These are phyloP conservation scores for Trachelus iudaicus DNA, from an alignment of 2,888 invertebrate genomes.

Conservation along the genomic window DNA sequence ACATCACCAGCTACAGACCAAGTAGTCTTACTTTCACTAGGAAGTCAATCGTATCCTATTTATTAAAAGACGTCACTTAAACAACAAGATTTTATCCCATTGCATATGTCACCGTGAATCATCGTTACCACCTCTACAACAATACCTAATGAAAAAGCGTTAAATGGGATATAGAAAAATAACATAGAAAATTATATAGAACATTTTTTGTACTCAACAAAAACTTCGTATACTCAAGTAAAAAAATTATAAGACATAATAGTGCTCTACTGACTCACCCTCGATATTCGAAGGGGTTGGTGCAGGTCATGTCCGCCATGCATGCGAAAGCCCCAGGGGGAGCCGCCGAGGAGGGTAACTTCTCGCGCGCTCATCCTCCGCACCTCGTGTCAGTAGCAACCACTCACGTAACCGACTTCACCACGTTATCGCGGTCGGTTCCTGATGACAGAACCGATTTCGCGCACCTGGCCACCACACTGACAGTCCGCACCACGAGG, in stretches of 20 bases:
- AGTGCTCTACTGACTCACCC: constrained; percentile 70
- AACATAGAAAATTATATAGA: too few relatives aligned
- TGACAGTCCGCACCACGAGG: background rate
- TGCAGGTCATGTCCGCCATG: constrained; percentile 85
- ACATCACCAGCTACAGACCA: background rate
- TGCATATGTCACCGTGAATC: too few relatives aligned
- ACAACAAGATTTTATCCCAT: background rate
- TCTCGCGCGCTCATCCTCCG: constrained; percentile 67
- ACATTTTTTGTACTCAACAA: too few relatives aligned
- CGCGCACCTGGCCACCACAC: constrained; percentile 1
- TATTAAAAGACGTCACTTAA: background rate
- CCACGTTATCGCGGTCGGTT: constrained; percentile 15
- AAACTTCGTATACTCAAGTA: too few relatives aligned
- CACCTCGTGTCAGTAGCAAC: background rate
- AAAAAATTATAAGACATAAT: too few relatives aligned
- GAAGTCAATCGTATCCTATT: too few relatives aligned
- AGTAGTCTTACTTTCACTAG: background rate
- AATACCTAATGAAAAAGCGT: too few relatives aligned
- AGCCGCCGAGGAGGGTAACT: constrained; percentile 82
- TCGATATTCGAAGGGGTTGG: constrained; percentile 82
- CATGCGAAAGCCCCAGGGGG: constrained; percentile 92
- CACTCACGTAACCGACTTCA: background rate
- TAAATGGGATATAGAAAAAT: too few relatives aligned
- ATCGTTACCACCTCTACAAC: too few relatives aligned
- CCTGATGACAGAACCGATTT: constrained; percentile 14